Evolutionary conservation across 2,888 invertebrate genomes (phyloP).

Genomic region (Agrypnus murinus): DNA sequence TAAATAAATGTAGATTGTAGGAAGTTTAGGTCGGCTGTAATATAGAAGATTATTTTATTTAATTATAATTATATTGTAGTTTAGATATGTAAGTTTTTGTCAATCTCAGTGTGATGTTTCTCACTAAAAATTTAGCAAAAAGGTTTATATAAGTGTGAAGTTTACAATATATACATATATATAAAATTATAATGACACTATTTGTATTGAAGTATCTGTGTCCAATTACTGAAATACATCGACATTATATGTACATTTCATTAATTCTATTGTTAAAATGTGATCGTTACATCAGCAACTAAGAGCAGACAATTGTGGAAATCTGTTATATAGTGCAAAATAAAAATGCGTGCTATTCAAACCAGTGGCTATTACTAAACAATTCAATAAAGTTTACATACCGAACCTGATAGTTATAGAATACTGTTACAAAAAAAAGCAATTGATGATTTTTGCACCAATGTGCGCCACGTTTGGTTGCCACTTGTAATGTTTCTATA

Average conservation of each 20-base stretch:
- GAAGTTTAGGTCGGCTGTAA: constrained; percentile 42
- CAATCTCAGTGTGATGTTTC: constrained; percentile 64
- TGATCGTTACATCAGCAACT: no score
- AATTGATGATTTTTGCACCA: no score
- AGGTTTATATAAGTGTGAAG: constrained; percentile 42
- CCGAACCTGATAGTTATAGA: no score
- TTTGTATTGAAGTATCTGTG: constrained; percentile 47
- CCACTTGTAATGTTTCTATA: no score
- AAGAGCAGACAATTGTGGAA: no score
- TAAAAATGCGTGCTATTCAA: no score
- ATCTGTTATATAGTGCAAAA: no score
- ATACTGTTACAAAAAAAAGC: no score
- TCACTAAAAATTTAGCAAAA: constrained; percentile 52
- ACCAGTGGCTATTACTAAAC: no score
- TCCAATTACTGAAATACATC: constrained; percentile 44
- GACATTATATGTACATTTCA: constrained; percentile 15
- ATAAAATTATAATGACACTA: constrained; percentile 44
- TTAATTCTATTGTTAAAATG: not conserved
- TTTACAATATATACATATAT: constrained; percentile 37
- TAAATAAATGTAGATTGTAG: constrained; percentile 44
- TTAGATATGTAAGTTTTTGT: constrained; percentile 57
- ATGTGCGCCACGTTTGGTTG: no score
- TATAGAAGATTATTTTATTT: constrained; percentile 50
- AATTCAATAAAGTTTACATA: no score
- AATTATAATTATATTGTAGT: constrained; percentile 55